Base-by-base conservation (phyloP, 92 coral and sea anemone genomes). In the Phenganax marumi region DNA sequence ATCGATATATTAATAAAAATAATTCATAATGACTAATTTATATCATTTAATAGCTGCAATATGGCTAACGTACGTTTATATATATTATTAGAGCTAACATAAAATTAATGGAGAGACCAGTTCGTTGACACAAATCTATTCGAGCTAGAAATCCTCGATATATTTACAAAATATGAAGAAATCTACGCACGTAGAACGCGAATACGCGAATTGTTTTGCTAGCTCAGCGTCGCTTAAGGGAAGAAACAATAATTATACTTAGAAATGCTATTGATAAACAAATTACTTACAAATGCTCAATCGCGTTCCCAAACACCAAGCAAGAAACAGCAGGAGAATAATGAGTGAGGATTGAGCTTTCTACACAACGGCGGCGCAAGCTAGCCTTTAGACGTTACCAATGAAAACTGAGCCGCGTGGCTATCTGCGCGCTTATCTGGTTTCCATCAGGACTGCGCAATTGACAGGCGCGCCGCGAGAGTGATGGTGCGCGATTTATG, bases 391-490 rank as follows among this genome's bases (percentile, higher is more conserved):
- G 63, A 74, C 79, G 54, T 39, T 57, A 26, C 26, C 24, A 77
- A 8, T 77, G 81, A 77, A 77, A 77, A 61, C 55, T 47, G 81
- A 77, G 52, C 61, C 81, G 70, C 53, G 70, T 62, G 61, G 33
- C 60, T 77, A 77, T 77, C 81, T 43, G 47, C 48, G 81, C 68
- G 61, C 50, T 57, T 77, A 77, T 77, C 81, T 77, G 81, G 81
- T 77, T 77, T 58, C 81, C 50, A 77, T 77, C 70, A 77, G 48
- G 52, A 13, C 81, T 47, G 75, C 75, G 70, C 69, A 57, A 77
- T 33, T 77, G 81, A 77, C 81, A 77, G 54, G 81, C 81, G 68
- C 68, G 70, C 81, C 81, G 52, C 81, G 39, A 77, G 70, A 25
- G 81, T 25, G 10, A 33, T 33, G 22, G 68, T 39, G 33, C 68